These are phyloP conservation scores for Gila robusta DNA, from an alignment of 2,797 vertebrate genomes.

Conservation along the genomic window DNA sequence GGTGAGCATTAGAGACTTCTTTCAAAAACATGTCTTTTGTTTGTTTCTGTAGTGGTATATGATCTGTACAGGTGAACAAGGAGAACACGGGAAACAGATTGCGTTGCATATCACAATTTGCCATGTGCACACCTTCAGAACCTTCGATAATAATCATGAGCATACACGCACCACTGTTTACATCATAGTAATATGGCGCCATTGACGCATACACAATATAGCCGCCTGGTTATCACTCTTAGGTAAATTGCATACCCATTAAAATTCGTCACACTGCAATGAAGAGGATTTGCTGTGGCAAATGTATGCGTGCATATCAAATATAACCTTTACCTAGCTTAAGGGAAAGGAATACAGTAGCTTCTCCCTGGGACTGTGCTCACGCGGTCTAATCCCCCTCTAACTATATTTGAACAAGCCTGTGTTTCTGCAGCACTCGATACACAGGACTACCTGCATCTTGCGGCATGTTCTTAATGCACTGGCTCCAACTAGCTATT, in stretches of 20 bases:
- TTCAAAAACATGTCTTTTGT: neutral
- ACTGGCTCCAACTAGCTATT: slow-evolving; percentile 36
- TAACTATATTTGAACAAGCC: slow-evolving; percentile 47
- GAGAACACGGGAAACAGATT: neutral
- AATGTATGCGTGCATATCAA: slow-evolving; percentile 35
- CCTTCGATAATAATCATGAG: neutral
- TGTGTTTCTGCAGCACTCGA: slow-evolving; percentile 4
- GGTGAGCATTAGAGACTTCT: neutral
- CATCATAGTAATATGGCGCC: neutral
- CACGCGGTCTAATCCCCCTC: slow-evolving; percentile 36
- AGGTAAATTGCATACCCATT: slow-evolving; percentile 26
- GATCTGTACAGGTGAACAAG: neutral
- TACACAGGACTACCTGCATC: slow-evolving; percentile 29
- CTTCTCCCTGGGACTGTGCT: slow-evolving; percentile 5
- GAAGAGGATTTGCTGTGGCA: slow-evolving; percentile 28
- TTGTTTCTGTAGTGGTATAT: neutral
- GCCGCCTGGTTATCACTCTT: slow-evolving; percentile 13
- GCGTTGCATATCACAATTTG: neutral
- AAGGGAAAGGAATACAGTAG: slow-evolving; percentile 13
- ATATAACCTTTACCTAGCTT: slow-evolving; percentile 25
- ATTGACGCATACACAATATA: slow-evolving; percentile 14
- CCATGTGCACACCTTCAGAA: neutral
- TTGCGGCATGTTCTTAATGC: slow-evolving; percentile 37
- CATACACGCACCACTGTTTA: neutral
- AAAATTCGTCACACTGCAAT: slow-evolving; percentile 23